Evolutionary conservation across 1,140 invertebrate species (phyloP).

Genomic region (Mamestra configurata): DNA sequence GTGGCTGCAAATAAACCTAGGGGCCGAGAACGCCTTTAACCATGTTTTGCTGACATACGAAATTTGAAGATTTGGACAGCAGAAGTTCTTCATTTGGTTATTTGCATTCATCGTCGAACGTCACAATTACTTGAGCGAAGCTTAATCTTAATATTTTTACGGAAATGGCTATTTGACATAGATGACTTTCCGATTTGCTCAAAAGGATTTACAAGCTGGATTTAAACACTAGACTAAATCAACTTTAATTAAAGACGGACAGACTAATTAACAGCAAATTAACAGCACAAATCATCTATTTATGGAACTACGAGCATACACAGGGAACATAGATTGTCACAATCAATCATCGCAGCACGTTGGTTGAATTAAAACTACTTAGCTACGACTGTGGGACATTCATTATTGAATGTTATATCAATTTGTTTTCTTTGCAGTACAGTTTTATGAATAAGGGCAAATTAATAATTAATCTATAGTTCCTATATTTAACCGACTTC

Average conservation of each 20-base stretch:
- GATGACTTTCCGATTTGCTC: too few species aligned
- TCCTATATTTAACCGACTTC: too few species aligned
- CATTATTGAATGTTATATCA: not conserved
- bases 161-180: too few species aligned
- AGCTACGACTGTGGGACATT: not conserved
- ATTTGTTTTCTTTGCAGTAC: not conserved
- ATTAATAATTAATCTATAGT: not conserved
- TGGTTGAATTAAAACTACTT: not conserved
- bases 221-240: too few species aligned
- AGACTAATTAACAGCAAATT: too few species aligned
- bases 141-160: too few species aligned
- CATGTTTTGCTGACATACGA: not conserved
- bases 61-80: too few species aligned
- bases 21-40: not conserved
- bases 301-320: not conserved
- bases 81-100: too few species aligned
- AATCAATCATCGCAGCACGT: slow-evolving; percentile 10
- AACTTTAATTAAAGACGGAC: too few species aligned
- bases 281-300: not conserved
- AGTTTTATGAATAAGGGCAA: not conserved
- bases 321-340: not conserved
- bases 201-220: too few species aligned
- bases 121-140: not conserved
- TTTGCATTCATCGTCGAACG: not conserved
- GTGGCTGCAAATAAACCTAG: not conserved